phyloP scores from a whole-genome alignment of 2,113 vertebrate genomes.

The Sceloporus undulatus region DNA sequence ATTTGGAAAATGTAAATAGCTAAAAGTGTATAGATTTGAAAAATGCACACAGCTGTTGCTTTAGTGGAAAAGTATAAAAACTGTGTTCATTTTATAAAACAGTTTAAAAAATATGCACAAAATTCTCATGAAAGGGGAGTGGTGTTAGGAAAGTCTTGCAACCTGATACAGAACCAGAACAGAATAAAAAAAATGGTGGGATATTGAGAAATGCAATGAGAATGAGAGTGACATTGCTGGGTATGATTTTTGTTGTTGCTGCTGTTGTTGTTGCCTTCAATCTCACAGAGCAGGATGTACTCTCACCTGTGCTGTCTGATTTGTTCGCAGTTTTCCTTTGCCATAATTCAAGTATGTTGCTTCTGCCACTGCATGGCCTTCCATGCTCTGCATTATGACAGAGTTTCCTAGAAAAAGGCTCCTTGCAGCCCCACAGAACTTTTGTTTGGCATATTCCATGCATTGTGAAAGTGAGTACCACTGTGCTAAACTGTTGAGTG shows the following conservation, averaged over 20 bases:
- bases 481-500: conserved; percentile 11
- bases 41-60: no score
- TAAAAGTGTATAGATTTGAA: no score
- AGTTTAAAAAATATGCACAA: neutral
- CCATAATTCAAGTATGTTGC: neutral
- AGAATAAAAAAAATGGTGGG: neutral
- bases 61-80: neutral
- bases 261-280: neutral
- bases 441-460: neutral
- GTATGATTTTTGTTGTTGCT: neutral
- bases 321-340: neutral
- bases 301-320: neutral
- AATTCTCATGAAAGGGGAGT: neutral
- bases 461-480: conserved; percentile 9
- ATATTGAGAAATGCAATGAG: neutral
- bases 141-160: neutral
- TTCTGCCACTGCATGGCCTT: neutral
- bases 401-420: neutral
- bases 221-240: neutral
- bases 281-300: neutral
- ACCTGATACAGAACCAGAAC: neutral
- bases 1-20: no score
- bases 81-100: no score
- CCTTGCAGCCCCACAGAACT: neutral
- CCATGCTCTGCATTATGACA: neutral